Base-by-base conservation (phyloP, 2,888 invertebrate species). In the Drosophila parthenogenetica region DNA sequence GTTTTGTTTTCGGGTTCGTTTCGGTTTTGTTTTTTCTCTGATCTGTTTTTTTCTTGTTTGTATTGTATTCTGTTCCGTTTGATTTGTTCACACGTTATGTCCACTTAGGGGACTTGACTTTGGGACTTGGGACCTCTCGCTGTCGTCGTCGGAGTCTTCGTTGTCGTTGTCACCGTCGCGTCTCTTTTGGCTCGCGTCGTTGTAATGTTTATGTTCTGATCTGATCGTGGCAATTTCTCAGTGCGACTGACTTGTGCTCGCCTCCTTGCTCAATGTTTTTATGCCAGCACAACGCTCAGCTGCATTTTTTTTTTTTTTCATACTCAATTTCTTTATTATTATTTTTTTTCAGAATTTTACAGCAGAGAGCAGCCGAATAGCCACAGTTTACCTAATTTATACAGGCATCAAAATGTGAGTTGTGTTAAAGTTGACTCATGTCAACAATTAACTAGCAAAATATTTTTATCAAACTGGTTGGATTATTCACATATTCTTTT, bases 261-360 rank as follows among this genome's bases (percentile, higher is more conserved):
- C 79, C 89, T 85, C 84, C 81, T 86, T 84, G 82, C 89, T 80
- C 81, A 85, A 89, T 87, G 89, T 83, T 90, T 90, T 90, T 90
- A 90, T 90, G 90, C 79, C 54, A 73, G 69, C 65, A 79, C 69
- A 72, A 68, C 13, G 70, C 73, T 73, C 66, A 67, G 35, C 35
- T 13, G 35, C 79, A 75, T 81, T 22, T 69, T 29, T 51, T 53
- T 81, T 22, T 69, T 29, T 66, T 50, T 72, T 80, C 73, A 74
- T 68, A 42, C 65, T 86, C 78, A 80, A 82, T 84, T 87, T 84
- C 85, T 78, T 84, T 84, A 85, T 84, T 81, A 79, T 81, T 82
- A 81, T 81, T 69, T 75, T 81, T 69, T 77, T 48, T 67, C 58
- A 57, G 46, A 68, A 60, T 55, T 59, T 5, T 39, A 82, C 82